Percentiles rank a stretch among this genome's conserved stretches.
Conservation (phyloP, 1,140 invertebrate species). For the Formica exsecta region DNA sequence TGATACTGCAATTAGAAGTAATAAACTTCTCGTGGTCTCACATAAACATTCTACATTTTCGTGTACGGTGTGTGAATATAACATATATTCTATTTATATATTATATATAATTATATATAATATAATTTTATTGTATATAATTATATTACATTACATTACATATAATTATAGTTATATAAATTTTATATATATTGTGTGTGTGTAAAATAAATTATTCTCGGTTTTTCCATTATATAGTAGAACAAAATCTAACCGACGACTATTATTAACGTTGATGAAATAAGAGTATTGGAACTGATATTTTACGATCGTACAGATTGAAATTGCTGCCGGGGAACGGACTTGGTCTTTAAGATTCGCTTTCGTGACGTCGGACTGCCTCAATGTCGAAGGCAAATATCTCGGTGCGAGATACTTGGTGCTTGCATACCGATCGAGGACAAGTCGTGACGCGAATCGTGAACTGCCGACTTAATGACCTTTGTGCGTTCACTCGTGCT, state of each 20-base stretch:
- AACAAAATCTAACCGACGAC: not conserved
- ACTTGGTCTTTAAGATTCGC: constrained; percentile 74
- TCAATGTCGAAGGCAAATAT: constrained; percentile 74
- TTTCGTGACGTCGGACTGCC: constrained; percentile 70
- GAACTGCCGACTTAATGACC: constrained; percentile 60
- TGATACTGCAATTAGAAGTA: too few relatives aligned
- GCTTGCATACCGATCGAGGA: constrained; percentile 78
- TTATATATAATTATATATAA: too few relatives aligned
- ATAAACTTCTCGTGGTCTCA: too few relatives aligned
- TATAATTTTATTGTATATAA: too few relatives aligned
- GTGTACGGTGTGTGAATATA: too few relatives aligned
- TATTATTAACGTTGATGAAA: not conserved
- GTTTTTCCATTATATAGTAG: not conserved
- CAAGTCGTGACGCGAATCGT: constrained; percentile 77
- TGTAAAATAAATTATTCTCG: not conserved
- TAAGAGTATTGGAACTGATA: not conserved
- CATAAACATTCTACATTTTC: too few relatives aligned
- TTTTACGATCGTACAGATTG: not conserved
- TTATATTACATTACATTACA: too few relatives aligned
- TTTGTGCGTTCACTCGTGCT: constrained; percentile 67
- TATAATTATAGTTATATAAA: too few relatives aligned
- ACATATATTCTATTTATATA: too few relatives aligned
- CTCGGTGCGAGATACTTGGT: constrained; percentile 61
- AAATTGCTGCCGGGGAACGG: not conserved
- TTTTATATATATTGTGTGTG: too few relatives aligned